Evolutionary conservation across 2,113 vertebrate genomes (phyloP), one percentile per base, ranked within the genome.

Genomic region (Nibea albiflora): DNA sequence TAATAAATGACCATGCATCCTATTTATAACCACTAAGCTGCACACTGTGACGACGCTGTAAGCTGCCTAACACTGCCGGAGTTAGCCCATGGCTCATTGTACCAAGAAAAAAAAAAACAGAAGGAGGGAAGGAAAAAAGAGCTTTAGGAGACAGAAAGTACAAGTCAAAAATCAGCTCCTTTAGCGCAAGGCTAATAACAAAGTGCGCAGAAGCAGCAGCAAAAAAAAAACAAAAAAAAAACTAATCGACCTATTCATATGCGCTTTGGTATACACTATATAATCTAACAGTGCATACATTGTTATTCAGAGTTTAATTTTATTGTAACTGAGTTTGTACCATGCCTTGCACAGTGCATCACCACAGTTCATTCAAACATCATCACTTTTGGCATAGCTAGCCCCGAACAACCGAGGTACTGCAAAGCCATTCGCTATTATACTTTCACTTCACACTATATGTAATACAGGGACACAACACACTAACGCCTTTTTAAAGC

Each of bases 1-100:
- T 90, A 77, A 93, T 93, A 93, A 93, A 91, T 92, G 92, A 92
- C 84, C 76, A 86, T 24, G 84, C 70, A 81, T 85, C 87, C 94
- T 95, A 95, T 95, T 95, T 95, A 94, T 95, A 95, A 88, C 90
- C 26, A 19, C 83, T 95, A 95, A 96, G 89, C 94, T 60, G 61
- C 53, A 79, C 88, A 76, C 80, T 68, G 77, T 90, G 91, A 92
- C 73, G 80, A 81, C 63, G 57, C 84, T 78, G 49, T 95, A 95
- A 95, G 92, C 94, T 92, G 91, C 85, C 93, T 94, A 92, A 83
- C 76, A 9, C 78, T 73, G 61, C 57, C 61, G 1, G 78, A 66
- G 86, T 85, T 89, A 83, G 74, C 44, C 60, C 49, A n/a, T 26
- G 76, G 80, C 66, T 90, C 88, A 81, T 4, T 71, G 85, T 58